These are phyloP conservation scores for Drosophila flavopinicola DNA, from an alignment of 2,888 invertebrate genomes.

Conservation along the genomic window DNA sequence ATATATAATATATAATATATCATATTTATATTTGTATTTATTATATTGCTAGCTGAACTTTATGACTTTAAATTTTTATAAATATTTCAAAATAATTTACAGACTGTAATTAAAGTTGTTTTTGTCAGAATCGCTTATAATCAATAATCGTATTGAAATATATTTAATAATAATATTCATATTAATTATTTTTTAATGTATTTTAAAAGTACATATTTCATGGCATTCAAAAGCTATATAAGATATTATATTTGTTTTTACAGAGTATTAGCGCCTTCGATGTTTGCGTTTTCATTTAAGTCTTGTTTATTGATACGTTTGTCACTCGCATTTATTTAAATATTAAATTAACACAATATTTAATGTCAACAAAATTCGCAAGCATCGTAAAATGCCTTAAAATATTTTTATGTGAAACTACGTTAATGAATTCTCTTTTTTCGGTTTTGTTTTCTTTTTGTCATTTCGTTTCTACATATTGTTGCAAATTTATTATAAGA, in stretches of 20 bases:
- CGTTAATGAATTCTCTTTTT: constrained; percentile 13
- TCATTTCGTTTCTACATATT: constrained; percentile 43
- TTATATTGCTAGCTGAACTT: too few species aligned
- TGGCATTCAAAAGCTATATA: too few species aligned
- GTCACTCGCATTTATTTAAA: constrained; percentile 66
- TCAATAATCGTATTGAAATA: too few species aligned
- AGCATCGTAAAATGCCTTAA: constrained; percentile 61
- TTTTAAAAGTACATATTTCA: too few species aligned
- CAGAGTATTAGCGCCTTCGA: constrained; percentile 1
- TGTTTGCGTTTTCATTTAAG: not conserved
- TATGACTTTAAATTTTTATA: too few species aligned
- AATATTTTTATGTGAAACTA: constrained; percentile 60
- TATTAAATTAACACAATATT: constrained; percentile 78
- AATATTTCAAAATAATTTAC: too few species aligned
- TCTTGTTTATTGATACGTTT: constrained; percentile 51
- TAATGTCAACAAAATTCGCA: constrained; percentile 70
- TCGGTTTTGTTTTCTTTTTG: constrained; percentile 21
- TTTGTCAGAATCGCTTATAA: too few species aligned
- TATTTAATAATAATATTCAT: too few species aligned
- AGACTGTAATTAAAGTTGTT: too few species aligned
- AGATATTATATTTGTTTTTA: not conserved
- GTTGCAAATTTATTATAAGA: constrained; percentile 42
- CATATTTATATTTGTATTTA: too few species aligned
- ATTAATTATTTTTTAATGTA: too few species aligned
- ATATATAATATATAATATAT: too few species aligned